These are phyloP conservation scores for Oreochromis aureus DNA, from an alignment of 2,113 vertebrate genomes.

Conservation along the genomic window DNA sequence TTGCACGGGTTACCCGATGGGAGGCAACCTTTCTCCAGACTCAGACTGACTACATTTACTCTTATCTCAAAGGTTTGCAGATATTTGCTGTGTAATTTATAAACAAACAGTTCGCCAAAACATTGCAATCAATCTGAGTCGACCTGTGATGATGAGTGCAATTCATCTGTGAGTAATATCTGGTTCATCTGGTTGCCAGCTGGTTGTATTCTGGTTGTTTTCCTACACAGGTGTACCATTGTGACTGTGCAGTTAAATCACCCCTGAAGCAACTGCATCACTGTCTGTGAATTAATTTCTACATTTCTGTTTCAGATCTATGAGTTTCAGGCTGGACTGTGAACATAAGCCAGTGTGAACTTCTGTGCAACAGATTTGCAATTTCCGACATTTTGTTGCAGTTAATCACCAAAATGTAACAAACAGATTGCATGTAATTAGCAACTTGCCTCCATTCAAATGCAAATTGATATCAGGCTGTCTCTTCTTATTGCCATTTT, in stretches of 20 bases:
- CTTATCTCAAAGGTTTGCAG: no score
- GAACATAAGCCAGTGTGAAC: neutral
- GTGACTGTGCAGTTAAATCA: neutral
- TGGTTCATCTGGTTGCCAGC: neutral
- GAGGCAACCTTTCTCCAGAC: no score
- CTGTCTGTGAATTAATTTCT: neutral
- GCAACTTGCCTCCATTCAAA: neutral
- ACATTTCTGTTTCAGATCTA: neutral
- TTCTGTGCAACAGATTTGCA: neutral
- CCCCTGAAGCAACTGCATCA: fast-evolving
- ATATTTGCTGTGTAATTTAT: no score
- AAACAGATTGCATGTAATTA: neutral
- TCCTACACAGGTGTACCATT: fast-evolving
- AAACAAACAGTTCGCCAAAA: no score
- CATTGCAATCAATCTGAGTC: no score
- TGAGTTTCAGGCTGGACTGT: neutral
- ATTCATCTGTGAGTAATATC: no score
- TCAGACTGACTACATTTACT: no score
- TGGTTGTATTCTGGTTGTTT: neutral
- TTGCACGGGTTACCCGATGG: no score
- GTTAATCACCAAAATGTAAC: neutral
- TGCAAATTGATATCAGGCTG: neutral
- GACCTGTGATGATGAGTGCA: no score
- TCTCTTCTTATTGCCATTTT: neutral
- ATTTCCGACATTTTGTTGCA: neutral